phyloP scores from a whole-genome alignment of 2,113 vertebrate species.

The Tenrec ecaudatus region DNA sequence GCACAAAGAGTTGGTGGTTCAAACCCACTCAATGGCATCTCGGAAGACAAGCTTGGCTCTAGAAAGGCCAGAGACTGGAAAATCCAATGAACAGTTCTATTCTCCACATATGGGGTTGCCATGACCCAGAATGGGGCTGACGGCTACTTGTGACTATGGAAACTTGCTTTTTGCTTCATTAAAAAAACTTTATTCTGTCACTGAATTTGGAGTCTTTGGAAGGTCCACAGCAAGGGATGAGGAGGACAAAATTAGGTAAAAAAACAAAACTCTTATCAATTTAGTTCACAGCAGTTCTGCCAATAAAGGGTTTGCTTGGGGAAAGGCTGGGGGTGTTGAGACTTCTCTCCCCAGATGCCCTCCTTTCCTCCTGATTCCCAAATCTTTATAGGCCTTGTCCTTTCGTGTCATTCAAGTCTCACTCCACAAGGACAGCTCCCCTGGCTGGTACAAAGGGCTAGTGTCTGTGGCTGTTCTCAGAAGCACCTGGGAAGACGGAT shows the following conservation, averaged over 20 bases:
- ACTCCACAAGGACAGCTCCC: background rate
- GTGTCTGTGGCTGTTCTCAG: too few relatives aligned
- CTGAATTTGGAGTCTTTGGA: background rate
- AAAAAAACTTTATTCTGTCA: too few relatives aligned
- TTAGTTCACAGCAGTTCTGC: background rate
- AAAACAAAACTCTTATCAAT: background rate
- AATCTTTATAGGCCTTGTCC: background rate
- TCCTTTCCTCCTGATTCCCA: too few relatives aligned
- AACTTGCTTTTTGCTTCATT: background rate
- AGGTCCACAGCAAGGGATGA: background rate
- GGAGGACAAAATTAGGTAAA: background rate
- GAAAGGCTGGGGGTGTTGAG: background rate
- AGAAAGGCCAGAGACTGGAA: background rate
- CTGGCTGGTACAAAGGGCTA: too few relatives aligned
- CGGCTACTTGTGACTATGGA: background rate
- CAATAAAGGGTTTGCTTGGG: background rate
- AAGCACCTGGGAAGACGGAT: too few relatives aligned
- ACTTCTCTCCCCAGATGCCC: background rate
- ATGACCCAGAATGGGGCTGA: background rate
- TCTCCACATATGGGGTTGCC: background rate
- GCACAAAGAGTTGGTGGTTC: background rate
- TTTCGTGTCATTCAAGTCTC: background rate
- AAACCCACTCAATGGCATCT: background rate
- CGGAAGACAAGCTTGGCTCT: background rate
- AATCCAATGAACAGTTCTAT: background rate